Base-by-base conservation (phyloP, 1,140 invertebrate genomes). In the Melanaphis sacchari region DNA sequence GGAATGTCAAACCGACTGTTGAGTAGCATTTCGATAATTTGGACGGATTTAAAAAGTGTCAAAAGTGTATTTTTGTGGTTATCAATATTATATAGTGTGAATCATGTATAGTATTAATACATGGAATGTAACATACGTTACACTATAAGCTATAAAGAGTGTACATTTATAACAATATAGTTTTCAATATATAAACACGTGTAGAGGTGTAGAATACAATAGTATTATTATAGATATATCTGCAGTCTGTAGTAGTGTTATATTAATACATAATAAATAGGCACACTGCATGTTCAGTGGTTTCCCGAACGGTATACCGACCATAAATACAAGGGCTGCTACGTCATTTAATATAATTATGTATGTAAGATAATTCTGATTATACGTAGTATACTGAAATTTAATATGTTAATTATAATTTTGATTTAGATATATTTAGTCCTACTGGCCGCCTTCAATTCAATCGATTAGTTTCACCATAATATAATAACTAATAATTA, bases 291-390 rank as follows among this genome's bases (percentile, higher is more conserved):
- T 24, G 52, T 76, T 76, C 31, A 36, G n/a, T 0, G 26, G 2
- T 66, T 26, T 41, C 38, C 22, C 15, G n/a, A 9, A 90, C 36
- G 22, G 24, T 46, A 41, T 22, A 31, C 41, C 15, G 52, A 41
- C 31, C 52, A 43, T 90, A 90, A 59, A 90, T n/a, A 26, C 38
- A 0, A 66, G 6, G 89, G 41, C 4, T 90, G 89, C 89, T 36
- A 90, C 89, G 89, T 90, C 89, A 90, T 21, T 66, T 90, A 26
- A 66, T 90, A 90, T 90, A 90, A 90, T 90, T 90, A 90, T 41
- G 89, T 31, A 21, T 40, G 8, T 52, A 22, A 6, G 46, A 54
- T 36, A 52, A 89, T 66, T 90, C 38, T 40, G 38, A n/a, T 66
- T 54, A 52, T 89, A 89, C n/a, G n/a, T n/a, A 24, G 59, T 90